phyloP scores from a whole-genome alignment of 2,797 vertebrate genomes.

The Rhabdomys pumilio region DNA sequence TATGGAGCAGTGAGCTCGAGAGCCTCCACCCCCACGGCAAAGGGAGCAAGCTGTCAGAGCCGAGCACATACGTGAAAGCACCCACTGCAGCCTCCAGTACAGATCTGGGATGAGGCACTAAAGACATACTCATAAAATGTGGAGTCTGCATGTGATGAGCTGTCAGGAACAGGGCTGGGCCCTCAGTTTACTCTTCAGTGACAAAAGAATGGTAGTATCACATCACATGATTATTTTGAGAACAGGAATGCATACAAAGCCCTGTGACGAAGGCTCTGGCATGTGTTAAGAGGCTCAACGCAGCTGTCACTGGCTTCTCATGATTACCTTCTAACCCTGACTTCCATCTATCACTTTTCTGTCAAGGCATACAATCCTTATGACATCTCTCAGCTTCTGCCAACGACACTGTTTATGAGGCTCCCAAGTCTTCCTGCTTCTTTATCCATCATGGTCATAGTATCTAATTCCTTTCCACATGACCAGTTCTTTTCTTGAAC shows the following conservation, averaged over 20 bases:
- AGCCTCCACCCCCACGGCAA: neutral
- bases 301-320: neutral
- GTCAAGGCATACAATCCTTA: neutral
- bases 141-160: neutral
- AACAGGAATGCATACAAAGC: neutral
- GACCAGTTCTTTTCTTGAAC: neutral
- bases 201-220: neutral
- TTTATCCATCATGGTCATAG: neutral
- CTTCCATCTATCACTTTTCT: neutral
- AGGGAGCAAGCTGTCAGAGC: fast-evolving
- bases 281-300: neutral
- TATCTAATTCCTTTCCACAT: neutral
- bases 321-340: neutral
- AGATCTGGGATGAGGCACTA: no score
- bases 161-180: neutral
- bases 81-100: neutral
- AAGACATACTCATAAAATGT: neutral
- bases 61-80: neutral
- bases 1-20: neutral
- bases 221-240: fast-evolving
- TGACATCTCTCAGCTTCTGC: neutral
- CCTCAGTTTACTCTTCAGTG: neutral
- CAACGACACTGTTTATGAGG: neutral
- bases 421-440: neutral
- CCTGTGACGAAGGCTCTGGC: neutral